A percentile compares a stretch with the other conserved stretches of the same genome.
Evolutionary conservation across 2,113 vertebrate species (phyloP).

Genomic region (Spea bombifrons): DNA sequence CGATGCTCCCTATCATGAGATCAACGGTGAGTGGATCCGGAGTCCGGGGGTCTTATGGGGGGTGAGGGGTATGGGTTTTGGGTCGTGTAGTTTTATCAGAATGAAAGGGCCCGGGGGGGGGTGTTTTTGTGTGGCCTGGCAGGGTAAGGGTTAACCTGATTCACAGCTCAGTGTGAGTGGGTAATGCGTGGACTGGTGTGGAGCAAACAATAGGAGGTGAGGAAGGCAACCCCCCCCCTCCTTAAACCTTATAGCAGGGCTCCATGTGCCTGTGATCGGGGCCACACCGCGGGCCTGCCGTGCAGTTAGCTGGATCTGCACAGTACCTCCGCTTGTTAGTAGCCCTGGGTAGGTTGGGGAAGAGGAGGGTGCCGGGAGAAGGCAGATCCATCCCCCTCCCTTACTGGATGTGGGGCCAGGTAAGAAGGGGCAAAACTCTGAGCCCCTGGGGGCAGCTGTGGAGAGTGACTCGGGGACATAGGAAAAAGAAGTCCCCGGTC

Average conservation of each 20-base stretch:
- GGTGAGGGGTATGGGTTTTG: neutral
- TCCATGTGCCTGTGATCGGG: too few species aligned
- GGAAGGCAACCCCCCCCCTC: too few species aligned
- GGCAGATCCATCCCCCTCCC: conserved; percentile 15
- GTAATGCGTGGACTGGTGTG: too few species aligned
- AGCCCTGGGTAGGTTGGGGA: neutral
- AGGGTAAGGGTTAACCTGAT: too few species aligned
- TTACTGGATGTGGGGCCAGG: conserved; percentile 20
- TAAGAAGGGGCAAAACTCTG: conserved; percentile 1
- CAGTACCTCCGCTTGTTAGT: neutral
- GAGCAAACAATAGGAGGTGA: too few species aligned
- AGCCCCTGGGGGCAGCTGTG: neutral
- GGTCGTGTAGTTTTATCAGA: neutral
- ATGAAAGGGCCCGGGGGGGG: neutral
- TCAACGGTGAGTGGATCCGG: conserved; percentile 71
- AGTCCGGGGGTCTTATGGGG: neutral
- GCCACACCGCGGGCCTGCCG: too few species aligned
- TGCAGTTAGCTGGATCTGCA: too few species aligned
- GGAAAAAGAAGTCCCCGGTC: neutral
- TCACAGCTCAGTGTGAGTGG: too few species aligned
- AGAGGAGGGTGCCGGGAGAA: neutral
- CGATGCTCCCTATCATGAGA: conserved; percentile 82
- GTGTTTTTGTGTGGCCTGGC: too few species aligned
- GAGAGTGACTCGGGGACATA: conserved; percentile 4
- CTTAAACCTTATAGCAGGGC: too few species aligned